Evolutionary conservation across 2,797 vertebrate species (phyloP), one percentile per base, ranked within the genome.

Genomic region (Schizopygopsis malacanthus): DNA sequence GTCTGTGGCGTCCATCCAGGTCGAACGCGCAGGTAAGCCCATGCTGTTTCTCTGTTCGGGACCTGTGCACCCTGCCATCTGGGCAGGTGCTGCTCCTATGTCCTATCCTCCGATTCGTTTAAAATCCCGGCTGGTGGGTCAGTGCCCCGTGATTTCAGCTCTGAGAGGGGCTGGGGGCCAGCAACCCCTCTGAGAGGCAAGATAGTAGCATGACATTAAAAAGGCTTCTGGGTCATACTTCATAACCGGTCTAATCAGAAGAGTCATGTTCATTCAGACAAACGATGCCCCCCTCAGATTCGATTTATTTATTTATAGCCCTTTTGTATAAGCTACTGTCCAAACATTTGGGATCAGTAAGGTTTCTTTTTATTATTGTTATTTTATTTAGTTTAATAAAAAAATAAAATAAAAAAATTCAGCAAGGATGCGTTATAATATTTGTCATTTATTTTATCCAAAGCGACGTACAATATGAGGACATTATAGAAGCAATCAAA

Each of bases 81-180:
- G 89, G 87, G 80, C 86, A 89, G 89, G 85, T 89, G 85, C 83
- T 81, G 85, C 84, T 81, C 75, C 78, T 33, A 45, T 43, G 77
- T 79, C 79, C 82, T 20, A 56, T 83, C 81, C 73, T 69, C 79
- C 50, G 70, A 73, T 85, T 87, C 76, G 71, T 84, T 89, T 88
- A 81, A 75, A 84, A 87, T 85, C 77, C 61, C 82, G 79, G 86
- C 86, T 85, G 87, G 86, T 75, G 87, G 87, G 87, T 89, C 84
- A 90, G 82, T 82, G 78, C 72, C 77, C 47, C 52, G 41, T 84
- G 86, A 88, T 83, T 84, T 75, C 73, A 65, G 75, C 28, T 67
- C 88, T 69, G 73, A 86, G 67, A 77, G 47, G 69, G 79, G 84
- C 72, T 50, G 67, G 67, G 84, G 82, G 83, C 78, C 83, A 90